These are phyloP conservation scores for Pelochelys cantorii DNA, from an alignment of 2,797 vertebrate species.

Conservation along the genomic window DNA sequence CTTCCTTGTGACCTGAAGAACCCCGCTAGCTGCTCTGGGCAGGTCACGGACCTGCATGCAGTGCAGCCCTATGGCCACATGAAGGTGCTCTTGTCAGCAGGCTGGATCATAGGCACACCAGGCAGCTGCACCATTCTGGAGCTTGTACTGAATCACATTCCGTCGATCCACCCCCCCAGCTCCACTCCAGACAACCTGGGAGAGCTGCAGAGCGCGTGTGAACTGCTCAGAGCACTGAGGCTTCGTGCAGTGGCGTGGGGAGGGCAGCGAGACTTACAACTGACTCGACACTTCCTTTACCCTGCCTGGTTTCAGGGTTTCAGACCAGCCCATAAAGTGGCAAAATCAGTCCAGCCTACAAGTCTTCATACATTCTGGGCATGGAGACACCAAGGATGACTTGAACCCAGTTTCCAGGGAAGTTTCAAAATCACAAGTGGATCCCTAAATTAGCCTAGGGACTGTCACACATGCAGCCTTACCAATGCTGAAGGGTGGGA, in stretches of 20 bases:
- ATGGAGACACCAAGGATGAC: neutral
- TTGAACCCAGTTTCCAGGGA: fast-evolving
- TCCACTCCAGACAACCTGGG: neutral
- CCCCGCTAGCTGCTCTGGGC: neutral
- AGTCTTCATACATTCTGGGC: neutral
- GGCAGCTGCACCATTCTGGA: neutral
- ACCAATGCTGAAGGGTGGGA: fast-evolving
- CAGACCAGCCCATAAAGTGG: neutral
- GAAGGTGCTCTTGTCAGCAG: neutral
- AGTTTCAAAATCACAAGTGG: neutral
- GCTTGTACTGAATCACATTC: neutral
- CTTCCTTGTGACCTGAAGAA: neutral
- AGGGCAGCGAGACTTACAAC: neutral
- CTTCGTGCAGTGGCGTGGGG: neutral
- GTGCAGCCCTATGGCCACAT: neutral
- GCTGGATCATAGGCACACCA: neutral
- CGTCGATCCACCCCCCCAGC: neutral
- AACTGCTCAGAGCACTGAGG: neutral
- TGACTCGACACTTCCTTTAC: neutral
- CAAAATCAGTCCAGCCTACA: neutral
- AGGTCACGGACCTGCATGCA: neutral
- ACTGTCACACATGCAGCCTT: fast-evolving
- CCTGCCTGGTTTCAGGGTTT: conserved; percentile 1
- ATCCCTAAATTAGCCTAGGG: neutral
- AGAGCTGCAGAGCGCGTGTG: neutral